Conservation (phyloP, 2,888 invertebrate species). For the Netelia inedita region DNA sequence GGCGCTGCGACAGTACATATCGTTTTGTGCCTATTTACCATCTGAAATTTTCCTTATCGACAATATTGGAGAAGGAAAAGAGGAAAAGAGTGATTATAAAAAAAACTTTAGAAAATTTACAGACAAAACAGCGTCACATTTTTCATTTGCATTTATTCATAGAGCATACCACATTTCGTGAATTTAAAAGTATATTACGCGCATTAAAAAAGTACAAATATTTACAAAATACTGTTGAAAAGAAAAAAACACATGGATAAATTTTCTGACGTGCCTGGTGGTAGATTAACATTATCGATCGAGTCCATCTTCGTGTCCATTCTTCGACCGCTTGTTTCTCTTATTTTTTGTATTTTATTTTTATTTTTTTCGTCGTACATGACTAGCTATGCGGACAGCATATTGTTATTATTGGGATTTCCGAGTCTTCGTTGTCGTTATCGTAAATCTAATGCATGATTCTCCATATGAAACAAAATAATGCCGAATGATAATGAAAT, state of each 20-base stretch:
- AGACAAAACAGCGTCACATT: not conserved
- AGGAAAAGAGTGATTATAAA: not conserved
- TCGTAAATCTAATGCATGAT: slow-evolving; percentile 29
- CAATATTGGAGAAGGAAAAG: not conserved
- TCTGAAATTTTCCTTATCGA: not conserved
- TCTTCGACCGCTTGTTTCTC: slow-evolving; percentile 76
- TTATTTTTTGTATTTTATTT: slow-evolving; percentile 12
- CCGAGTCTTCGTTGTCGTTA: slow-evolving; percentile 43
- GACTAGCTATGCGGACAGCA: slow-evolving; percentile 54
- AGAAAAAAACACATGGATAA: slow-evolving; percentile 66
- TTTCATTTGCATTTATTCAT: slow-evolving; percentile 70
- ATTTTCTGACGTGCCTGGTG: slow-evolving; percentile 48
- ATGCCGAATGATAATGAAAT: slow-evolving; percentile 18
- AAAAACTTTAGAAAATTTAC: not conserved
- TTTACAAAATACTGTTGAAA: slow-evolving; percentile 81
- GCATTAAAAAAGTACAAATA: slow-evolving; percentile 83
- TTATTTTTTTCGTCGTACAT: slow-evolving; percentile 30
- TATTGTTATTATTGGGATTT: slow-evolving; percentile 23
- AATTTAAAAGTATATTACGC: slow-evolving; percentile 76
- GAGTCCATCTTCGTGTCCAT: slow-evolving; percentile 51
- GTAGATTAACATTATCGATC: slow-evolving; percentile 35
- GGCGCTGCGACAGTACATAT: too few relatives aligned
- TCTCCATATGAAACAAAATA: slow-evolving; percentile 18
- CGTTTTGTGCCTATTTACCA: too few relatives aligned
- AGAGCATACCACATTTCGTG: slow-evolving; percentile 76